A percentile compares a stretch with the other conserved stretches of the same genome.
phyloP scores from a whole-genome alignment of 2,113 vertebrate genomes.

The Saccopteryx bilineata region DNA sequence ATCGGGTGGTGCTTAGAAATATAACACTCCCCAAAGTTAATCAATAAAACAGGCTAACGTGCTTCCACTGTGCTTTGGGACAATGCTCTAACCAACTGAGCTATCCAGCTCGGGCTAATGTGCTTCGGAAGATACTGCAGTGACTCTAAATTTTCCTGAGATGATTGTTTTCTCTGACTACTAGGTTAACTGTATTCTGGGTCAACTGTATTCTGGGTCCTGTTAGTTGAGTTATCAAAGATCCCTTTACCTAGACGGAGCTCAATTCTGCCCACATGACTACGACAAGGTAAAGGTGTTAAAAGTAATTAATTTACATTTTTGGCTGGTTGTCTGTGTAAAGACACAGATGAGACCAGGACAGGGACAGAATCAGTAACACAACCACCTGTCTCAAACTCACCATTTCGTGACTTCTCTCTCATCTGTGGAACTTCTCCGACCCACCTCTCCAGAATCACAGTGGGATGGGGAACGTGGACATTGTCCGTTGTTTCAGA shows the following conservation, averaged over 20 bases:
- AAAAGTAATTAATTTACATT: neutral
- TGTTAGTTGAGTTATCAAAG: neutral
- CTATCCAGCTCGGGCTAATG: no score
- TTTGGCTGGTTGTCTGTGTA: neutral
- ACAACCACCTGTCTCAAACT: neutral
- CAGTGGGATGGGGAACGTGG: fast-evolving
- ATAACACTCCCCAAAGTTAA: neutral
- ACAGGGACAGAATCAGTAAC: neutral
- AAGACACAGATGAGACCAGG: neutral
- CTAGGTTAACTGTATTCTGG: neutral
- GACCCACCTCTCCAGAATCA: neutral
- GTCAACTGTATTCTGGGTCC: neutral
- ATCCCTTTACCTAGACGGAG: neutral
- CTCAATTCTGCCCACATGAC: neutral
- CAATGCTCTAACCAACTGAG: no score
- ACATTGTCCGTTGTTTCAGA: neutral
- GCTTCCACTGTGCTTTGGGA: no score
- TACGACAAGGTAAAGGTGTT: fast-evolving
- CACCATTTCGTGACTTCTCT: neutral
- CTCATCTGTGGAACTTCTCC: neutral
- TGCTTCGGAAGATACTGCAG: neutral
- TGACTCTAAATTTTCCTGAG: neutral
- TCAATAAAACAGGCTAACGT: neutral
- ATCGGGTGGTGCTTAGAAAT: neutral
- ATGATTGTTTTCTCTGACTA: fast-evolving